Evolutionary conservation across 2,113 vertebrate genomes (phyloP).

Genomic region (Ibidorhyncha struthersii): DNA sequence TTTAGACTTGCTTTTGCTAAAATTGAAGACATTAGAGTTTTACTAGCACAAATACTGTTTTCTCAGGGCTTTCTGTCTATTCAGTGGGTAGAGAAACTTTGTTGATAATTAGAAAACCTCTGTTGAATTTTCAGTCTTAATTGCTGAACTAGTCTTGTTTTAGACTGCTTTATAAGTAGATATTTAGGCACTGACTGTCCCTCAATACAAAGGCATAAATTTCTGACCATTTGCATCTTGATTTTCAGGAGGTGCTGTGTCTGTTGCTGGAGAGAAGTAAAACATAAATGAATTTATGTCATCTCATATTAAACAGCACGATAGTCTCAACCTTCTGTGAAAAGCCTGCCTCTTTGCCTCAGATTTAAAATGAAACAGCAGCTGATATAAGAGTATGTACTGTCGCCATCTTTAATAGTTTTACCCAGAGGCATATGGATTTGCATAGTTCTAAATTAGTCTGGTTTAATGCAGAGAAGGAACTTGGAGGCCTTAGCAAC

Average conservation of each 20-base stretch:
- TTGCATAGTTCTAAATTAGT: neutral
- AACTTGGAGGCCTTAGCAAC: neutral
- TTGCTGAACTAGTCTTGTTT: neutral
- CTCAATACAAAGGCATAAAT: neutral
- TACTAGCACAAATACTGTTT: neutral
- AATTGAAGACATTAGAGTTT: neutral
- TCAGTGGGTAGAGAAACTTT: neutral
- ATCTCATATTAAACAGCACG: neutral
- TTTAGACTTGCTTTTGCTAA: neutral
- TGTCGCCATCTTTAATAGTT: neutral
- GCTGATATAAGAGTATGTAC: neutral
- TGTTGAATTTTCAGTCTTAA: neutral
- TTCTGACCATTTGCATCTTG: neutral
- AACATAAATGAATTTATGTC: neutral
- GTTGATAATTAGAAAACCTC: neutral
- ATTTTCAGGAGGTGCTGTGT: neutral
- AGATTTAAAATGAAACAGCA: neutral
- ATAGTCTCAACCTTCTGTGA: neutral
- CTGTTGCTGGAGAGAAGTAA: neutral
- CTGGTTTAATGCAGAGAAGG: neutral
- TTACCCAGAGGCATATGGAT: neutral
- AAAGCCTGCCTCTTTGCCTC: neutral
- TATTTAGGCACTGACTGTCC: neutral
- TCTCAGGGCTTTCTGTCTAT: neutral
- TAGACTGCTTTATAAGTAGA: neutral